phyloP scores from a whole-genome alignment of 2,888 invertebrate species.

The Elmis aenea region DNA sequence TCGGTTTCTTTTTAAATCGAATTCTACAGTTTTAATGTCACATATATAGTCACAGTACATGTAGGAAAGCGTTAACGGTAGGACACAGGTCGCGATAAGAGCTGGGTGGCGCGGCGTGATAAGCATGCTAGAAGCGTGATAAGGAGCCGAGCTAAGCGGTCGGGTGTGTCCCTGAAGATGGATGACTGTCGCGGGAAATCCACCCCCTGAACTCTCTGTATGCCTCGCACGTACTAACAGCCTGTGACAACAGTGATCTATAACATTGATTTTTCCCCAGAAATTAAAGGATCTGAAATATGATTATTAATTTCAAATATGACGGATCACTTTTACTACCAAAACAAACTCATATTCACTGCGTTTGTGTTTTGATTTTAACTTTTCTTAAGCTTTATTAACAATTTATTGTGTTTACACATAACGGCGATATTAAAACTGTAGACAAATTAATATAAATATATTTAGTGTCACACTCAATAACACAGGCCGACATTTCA shows the following conservation, averaged over 20 bases:
- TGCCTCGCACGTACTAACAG: slow-evolving; percentile 45
- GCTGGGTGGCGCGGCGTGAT: slow-evolving; percentile 42
- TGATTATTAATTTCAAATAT: too few relatives aligned
- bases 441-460: too few relatives aligned
- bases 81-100: slow-evolving; percentile 45
- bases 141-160: slow-evolving; percentile 43
- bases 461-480: too few relatives aligned
- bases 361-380: background rate
- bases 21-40: slow-evolving; percentile 21
- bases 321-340: too few relatives aligned
- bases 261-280: slow-evolving; percentile 41
- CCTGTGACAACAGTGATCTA: slow-evolving; percentile 48
- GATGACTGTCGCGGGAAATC: slow-evolving; percentile 49
- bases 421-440: too few relatives aligned
- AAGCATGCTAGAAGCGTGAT: slow-evolving; percentile 46
- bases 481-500: too few relatives aligned
- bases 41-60: slow-evolving; percentile 30
- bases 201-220: slow-evolving; percentile 40
- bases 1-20: too few relatives aligned
- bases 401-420: too few relatives aligned
- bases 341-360: too few relatives aligned
- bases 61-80: slow-evolving; percentile 28
- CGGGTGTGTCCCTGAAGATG: slow-evolving; percentile 48
- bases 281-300: slow-evolving; percentile 20
- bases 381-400: too few relatives aligned